Evolutionary conservation across 2,797 vertebrate species (phyloP), one percentile per base, ranked within the genome.

Genomic region (Catamblyrhynchus diadema): DNA sequence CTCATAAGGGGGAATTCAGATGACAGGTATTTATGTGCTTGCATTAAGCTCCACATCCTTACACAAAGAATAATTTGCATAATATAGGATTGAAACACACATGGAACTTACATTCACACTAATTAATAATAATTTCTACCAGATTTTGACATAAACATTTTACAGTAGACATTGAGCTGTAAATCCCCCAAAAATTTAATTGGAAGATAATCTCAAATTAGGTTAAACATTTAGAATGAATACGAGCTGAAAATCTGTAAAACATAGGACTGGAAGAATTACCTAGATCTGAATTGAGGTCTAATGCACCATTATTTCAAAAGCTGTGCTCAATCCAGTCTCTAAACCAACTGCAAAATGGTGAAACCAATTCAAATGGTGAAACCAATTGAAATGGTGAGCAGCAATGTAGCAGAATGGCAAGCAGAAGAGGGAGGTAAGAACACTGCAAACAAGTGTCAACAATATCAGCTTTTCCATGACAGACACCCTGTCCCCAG

Each of bases 1-100:
- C 23, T 42, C 24, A 20, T 0, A 64, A 0, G 0, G 41, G n/a
- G 42, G 28, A 64, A 80, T 27, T 39, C 23, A 69, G n/a, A n/a
- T 35, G 30, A 45, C 12, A 86, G 18, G 12, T 45, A 60, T 30
- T 59, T 37, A 60, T 10, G 45, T 33, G 51, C 47, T 70, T 57
- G 7, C 44, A 9, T 28, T 28, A 60, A 77, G 27, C 39, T 77
- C 47, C 32, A 70, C 57, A 39, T 39, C 16, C 25, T 61, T 62
- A 66, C 28, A 66, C 23, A 59, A 53, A 61, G 22, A 77, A 57
- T 39, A 65, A 53, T 41, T 50, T 72, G 39, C 32, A 54, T 66
- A 79, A 73, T 19, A 41, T 1, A 41, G 8, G 24, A 61, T 0
- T 70, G 48, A 82, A 96, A 77, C 28, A 47, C 24, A 80, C 14